Conservation (phyloP, 2,113 vertebrate species). For the Eonycteris spelaea region DNA sequence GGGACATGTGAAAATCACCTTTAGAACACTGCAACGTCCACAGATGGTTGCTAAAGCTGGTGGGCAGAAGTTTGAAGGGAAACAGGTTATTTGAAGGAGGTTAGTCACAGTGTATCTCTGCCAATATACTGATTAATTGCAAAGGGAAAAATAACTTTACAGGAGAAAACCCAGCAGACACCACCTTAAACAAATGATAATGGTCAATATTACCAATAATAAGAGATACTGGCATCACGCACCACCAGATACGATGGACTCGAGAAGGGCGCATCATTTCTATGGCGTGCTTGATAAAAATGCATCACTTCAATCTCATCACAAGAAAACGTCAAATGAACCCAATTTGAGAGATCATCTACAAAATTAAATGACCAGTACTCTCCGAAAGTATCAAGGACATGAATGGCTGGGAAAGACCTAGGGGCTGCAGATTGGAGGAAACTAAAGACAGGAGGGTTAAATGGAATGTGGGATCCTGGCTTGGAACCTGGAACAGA, state of each 20-base stretch:
- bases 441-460: background rate
- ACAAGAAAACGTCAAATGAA: background rate
- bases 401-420: background rate
- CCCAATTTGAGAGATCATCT: background rate
- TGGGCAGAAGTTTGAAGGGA: background rate
- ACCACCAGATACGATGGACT: background rate
- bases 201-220: background rate
- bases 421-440: background rate
- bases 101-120: background rate
- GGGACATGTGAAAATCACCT: background rate
- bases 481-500: background rate
- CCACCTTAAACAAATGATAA: background rate
- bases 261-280: background rate
- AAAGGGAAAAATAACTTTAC: background rate
- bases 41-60: background rate
- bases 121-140: background rate
- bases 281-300: background rate
- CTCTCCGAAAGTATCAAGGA: background rate
- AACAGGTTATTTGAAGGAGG: background rate
- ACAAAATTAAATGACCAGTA: background rate
- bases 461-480: background rate
- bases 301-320: background rate
- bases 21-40: background rate
- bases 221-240: rapidly evolving
- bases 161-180: background rate